Evolutionary conservation across 2,797 vertebrate genomes (phyloP).

Genomic region (Pitangus sulphuratus): DNA sequence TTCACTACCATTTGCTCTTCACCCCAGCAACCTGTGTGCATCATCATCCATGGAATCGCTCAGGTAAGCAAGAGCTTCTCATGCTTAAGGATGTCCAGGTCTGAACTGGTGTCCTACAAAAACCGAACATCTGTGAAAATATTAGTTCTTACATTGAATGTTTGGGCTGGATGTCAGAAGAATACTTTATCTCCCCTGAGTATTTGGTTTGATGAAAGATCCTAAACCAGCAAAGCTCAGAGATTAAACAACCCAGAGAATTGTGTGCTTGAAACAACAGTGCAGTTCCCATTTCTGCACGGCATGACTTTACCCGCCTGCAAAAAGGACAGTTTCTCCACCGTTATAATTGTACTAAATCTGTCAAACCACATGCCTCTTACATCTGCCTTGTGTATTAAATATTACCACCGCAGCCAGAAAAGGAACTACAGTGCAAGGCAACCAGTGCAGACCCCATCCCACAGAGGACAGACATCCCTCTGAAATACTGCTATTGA

Average conservation of each 20-base stretch:
- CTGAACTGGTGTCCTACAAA: not conserved
- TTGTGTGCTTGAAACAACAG: not conserved
- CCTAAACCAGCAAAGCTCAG: not conserved
- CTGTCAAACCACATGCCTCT: conserved; percentile 2
- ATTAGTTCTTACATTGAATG: not conserved
- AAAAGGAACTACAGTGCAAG: not conserved
- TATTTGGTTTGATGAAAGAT: not conserved
- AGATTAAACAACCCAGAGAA: not conserved
- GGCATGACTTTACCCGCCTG: accelerated
- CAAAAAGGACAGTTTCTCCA: not conserved
- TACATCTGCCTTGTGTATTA: not conserved
- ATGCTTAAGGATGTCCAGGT: not conserved
- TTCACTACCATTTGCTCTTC: not conserved
- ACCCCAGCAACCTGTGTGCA: not conserved
- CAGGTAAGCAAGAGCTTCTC: not conserved
- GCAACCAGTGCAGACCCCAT: not conserved
- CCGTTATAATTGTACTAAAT: not conserved
- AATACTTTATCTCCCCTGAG: not conserved
- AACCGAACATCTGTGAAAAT: not conserved
- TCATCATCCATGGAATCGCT: not conserved
- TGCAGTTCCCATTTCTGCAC: not conserved
- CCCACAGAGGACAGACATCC: not conserved
- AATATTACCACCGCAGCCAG: not conserved
- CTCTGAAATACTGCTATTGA: not conserved
- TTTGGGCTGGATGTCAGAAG: not conserved